A percentile compares a stretch with the other conserved stretches of the same genome.
These are phyloP conservation scores for Parauchenoglanis punctatus DNA, from an alignment of 2,797 vertebrate genomes.

Conservation along the genomic window DNA sequence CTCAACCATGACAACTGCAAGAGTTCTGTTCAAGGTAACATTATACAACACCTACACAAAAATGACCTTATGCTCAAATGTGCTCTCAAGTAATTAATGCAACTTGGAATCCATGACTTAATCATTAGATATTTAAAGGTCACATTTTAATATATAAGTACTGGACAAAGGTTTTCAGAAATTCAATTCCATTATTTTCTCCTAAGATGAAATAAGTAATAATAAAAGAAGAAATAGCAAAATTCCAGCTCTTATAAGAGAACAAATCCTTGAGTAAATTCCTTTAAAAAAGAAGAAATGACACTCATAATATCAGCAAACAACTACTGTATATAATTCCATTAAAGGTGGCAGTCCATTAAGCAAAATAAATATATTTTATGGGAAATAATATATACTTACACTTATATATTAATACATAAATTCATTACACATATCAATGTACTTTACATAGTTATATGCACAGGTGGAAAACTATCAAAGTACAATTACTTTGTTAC, in stretches of 20 bases:
- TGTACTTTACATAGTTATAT: not conserved
- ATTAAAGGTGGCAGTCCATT: not conserved
- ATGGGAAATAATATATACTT: not conserved
- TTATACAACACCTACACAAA: constrained; percentile 35
- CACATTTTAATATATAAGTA: constrained; percentile 37
- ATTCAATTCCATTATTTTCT: constrained; percentile 26
- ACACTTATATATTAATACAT: not conserved
- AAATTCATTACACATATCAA: not conserved
- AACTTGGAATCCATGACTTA: constrained; percentile 22
- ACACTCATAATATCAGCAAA: not conserved
- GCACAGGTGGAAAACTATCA: not conserved
- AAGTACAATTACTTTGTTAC: not conserved
- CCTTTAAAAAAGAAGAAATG: not conserved
- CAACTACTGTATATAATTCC: not conserved
- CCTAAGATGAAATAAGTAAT: not conserved
- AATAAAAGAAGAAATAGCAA: constrained; percentile 4
- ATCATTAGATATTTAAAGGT: constrained; percentile 26
- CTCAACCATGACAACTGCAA: constrained; percentile 25
- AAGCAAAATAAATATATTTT: not conserved
- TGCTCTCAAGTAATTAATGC: constrained; percentile 27
- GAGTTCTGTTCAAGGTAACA: constrained; percentile 19
- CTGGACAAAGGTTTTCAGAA: constrained; percentile 13
- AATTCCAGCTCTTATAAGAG: not conserved
- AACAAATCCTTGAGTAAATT: not conserved
- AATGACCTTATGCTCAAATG: constrained; percentile 40